Evolutionary conservation across 2,113 vertebrate species (phyloP), one percentile per base, ranked within the genome.

Genomic region (Corythoichthys intestinalis): DNA sequence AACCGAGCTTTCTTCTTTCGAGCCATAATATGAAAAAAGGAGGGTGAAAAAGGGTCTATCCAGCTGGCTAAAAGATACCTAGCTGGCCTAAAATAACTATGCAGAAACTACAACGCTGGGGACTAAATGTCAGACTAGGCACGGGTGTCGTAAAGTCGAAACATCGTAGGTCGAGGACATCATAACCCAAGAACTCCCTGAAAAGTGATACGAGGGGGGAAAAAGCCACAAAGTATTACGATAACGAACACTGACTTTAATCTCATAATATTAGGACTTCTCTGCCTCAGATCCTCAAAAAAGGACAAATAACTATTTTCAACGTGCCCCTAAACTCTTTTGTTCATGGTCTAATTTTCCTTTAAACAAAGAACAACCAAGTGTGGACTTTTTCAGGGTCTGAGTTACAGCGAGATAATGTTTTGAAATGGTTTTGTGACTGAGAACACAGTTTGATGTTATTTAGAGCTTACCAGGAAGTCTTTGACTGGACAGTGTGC

Each of bases 361-460:
- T 56, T 34, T 11, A 1, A 56, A 0, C 28, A 9, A 3, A 8
- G 20, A n/a, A 2, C 15, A 7, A 10, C 0, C 9, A 2, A 4
- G 20, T 34, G 4, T 11, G 9, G 28, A 20, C 53, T 11, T 35
- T 56, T 56, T 11, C 4, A 8, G 50, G 6, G 6, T 20, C 8
- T n/a, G 50, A 53, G n/a, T 53, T 53, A 17, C n/a, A 53, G 17
- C 17, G 46, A 10, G 4, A 2, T 10, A 28, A 20, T 9, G 53
- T 28, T 20, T 34, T 11, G 4, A 34, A 10, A 20, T 15, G 17
- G 37, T 61, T 59, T 38, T 15, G 14, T 34, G 41, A 15, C 50
- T 2, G 65, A 62, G 10, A 62, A 62, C 39, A 41, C 65, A 15
- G 67, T 65, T 58, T 37, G 44, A 76, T 20, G 44, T 8, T 68